A percentile compares a stretch with the other conserved stretches of the same genome.
These are phyloP conservation scores for Propsilocerus akamusi DNA, from an alignment of 1,140 invertebrate species.

Conservation along the genomic window DNA sequence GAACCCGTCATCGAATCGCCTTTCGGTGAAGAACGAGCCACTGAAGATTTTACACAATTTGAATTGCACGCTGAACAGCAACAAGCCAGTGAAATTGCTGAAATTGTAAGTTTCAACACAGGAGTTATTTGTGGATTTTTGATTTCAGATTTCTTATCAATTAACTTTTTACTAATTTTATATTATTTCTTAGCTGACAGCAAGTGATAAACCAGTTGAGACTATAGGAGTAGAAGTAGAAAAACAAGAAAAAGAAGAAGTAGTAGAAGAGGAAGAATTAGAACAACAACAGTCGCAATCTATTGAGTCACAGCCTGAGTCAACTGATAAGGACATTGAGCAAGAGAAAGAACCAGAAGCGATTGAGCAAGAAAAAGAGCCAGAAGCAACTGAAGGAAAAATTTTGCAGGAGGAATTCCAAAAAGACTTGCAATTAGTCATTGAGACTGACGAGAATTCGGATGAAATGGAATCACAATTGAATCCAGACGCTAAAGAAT, in stretches of 20 bases:
- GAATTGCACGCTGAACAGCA: no score
- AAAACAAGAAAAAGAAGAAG: not conserved
- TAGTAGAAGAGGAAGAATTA: not conserved
- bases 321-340: not conserved
- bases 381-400: not conserved
- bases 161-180: no score
- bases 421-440: not conserved
- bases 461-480: not conserved
- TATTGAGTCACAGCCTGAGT: not conserved
- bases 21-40: not conserved
- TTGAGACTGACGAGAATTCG: not conserved
- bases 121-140: not conserved
- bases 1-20: not conserved
- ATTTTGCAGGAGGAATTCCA: not conserved
- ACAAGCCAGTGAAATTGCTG: no score
- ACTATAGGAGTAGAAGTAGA: not conserved
- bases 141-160: no score
- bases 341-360: not conserved
- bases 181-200: not conserved
- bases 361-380: not conserved
- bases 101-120: not conserved
- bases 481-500: conserved; percentile 4
- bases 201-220: not conserved
- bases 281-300: not conserved
- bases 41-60: no score